A percentile compares a stretch with the other conserved stretches of the same genome.
phyloP scores from a whole-genome alignment of 2,797 vertebrate genomes.

The Emys orbicularis region DNA sequence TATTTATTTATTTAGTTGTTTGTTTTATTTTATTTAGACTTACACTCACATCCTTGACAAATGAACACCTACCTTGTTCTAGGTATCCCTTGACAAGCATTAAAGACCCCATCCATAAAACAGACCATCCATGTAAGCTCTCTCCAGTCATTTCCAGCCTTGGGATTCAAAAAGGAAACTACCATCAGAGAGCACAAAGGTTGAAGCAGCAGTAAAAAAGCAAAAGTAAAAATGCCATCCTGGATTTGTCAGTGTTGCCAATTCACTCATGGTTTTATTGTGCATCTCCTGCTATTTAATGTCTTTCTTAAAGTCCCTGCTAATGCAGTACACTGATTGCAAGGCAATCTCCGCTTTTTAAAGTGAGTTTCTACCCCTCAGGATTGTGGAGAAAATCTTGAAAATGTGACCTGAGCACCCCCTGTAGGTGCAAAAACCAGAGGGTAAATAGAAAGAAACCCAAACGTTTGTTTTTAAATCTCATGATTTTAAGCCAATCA shows the following conservation, averaged over 20 bases:
- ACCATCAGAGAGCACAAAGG: neutral
- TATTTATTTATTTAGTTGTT: too few relatives aligned
- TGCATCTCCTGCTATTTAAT: neutral
- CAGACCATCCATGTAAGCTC: neutral
- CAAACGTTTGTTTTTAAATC: neutral
- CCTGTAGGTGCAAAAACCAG: neutral
- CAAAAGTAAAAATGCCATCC: neutral
- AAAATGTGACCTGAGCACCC: neutral
- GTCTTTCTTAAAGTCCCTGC: neutral
- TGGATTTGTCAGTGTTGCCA: neutral
- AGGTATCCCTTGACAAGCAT: too few relatives aligned
- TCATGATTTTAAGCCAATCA: neutral
- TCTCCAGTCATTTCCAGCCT: neutral
- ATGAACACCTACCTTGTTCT: too few relatives aligned
- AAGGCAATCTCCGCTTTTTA: neutral
- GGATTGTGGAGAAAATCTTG: neutral
- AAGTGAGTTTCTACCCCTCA: neutral
- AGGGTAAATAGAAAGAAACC: neutral
- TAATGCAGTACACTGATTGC: neutral
- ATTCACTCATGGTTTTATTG: neutral
- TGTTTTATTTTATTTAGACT: too few relatives aligned
- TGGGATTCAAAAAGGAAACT: neutral
- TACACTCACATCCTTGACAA: too few relatives aligned
- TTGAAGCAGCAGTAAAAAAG: neutral
- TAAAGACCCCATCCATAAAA: neutral